Conservation (phyloP, 2,888 invertebrate genomes). For the Erebia palarica region DNA sequence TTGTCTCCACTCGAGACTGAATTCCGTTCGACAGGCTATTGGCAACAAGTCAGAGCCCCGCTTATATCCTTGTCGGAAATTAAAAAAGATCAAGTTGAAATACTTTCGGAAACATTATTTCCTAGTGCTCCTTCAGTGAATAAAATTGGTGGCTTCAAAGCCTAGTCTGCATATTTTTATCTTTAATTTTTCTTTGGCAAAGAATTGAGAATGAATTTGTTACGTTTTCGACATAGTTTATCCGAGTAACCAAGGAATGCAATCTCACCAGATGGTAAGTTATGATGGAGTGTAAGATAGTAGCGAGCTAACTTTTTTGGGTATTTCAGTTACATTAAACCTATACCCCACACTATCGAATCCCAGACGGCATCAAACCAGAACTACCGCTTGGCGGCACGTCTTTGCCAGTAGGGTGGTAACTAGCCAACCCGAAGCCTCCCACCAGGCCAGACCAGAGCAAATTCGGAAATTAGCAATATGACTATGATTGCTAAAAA, state of each 20-base stretch:
- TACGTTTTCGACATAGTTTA: not conserved
- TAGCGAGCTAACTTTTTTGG: no score
- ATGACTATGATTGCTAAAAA: no score
- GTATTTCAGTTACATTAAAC: no score
- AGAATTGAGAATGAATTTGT: not conserved
- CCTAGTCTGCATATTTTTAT: not conserved
- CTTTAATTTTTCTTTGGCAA: not conserved
- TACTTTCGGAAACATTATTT: slow-evolving; percentile 28
- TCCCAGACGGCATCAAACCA: no score
- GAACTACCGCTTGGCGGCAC: no score
- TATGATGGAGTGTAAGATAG: no score
- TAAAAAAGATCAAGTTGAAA: slow-evolving; percentile 32
- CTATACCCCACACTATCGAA: no score
- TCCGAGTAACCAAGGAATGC: not conserved
- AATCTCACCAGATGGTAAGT: no score
- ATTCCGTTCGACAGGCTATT: slow-evolving; percentile 32
- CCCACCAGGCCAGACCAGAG: no score
- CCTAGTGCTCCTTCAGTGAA: slow-evolving; percentile 23
- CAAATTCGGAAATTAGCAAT: no score
- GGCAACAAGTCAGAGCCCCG: slow-evolving; percentile 33
- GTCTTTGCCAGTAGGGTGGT: no score
- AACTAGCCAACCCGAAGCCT: no score
- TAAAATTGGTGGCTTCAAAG: not conserved
- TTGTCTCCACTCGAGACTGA: slow-evolving; percentile 26
- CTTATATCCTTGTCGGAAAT: slow-evolving; percentile 29